Base-by-base conservation (phyloP, 2,888 invertebrate species). In the Nomada hirtipes region DNA sequence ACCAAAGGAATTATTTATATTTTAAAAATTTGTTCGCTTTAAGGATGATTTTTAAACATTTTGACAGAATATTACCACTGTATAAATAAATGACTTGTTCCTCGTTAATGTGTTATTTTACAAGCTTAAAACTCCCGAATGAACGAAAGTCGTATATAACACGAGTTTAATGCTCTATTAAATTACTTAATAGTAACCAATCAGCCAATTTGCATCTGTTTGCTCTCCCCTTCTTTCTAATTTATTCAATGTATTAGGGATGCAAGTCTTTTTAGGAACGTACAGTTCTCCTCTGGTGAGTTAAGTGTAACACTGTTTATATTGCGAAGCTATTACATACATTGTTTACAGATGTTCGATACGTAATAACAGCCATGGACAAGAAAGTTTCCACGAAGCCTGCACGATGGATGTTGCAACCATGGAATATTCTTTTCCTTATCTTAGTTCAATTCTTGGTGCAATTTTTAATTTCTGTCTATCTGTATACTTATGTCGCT, bases 381-480 rank as follows among this genome's bases (percentile, higher is more conserved):
- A 86, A 80, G 60, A 83, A 79, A 55, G 47, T 59, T 29, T 53
- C 71, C 9, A 53, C 74, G 9, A 76, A 82, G 44, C 47, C 64
- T 50, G 29, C 20, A 10, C 79, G 47, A 9, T 72, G 84, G 82
- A 79, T 83, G 61, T 36, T 85, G 18, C 86, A 85, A 29, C 88
- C 87, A 18, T 77, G 85, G 69, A 64, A 68, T 7, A 67, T 88
- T 59, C 71, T 87, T 76, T 89, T 87, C 83, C 89, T 93, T 71
- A 85, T 93, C 71, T 79, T 92, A 59, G 89, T 89, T 65, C 93
- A 93, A 85, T 93, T 93, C 72, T 77, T 91, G 59, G 82, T 89
- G 29, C 93, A 93, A 81, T 89, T 93, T 79, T 86, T 91, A 69
- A 90, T 90, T 2, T 93, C 92, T 72, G 87, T 88, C 55, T 93